Percentiles rank a stretch among this genome's conserved stretches.
Evolutionary conservation across 2,113 vertebrate genomes (phyloP).

Genomic region (zebrafish (Danio rerio)): GRCz12tu NC_133183.1:25380501-25381000

Average conservation of each 20-base stretch:
- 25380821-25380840: neutral
- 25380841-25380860: neutral
- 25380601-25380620: slow-evolving; percentile 23
- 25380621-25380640: neutral
- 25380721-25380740: slow-evolving; percentile 53
- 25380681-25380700: slow-evolving; percentile 34
- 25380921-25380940: neutral
- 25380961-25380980: neutral
- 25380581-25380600: neutral
- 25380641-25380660: neutral
- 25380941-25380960: neutral
- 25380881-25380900: neutral
- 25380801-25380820: neutral
- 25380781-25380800: neutral
- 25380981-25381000: neutral
- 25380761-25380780: neutral
- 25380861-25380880: neutral
- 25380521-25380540: neutral
- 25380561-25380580: slow-evolving; percentile 4
- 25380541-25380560: neutral
- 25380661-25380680: slow-evolving; percentile 41
- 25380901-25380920: neutral
- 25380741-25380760: slow-evolving; percentile 45
- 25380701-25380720: slow-evolving; percentile 28
- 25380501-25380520: neutral